A percentile compares a stretch with the other conserved stretches of the same genome.
Evolutionary conservation across 2,797 vertebrate genomes (phyloP).

Genomic region (Halcyon smyrnensis): DNA sequence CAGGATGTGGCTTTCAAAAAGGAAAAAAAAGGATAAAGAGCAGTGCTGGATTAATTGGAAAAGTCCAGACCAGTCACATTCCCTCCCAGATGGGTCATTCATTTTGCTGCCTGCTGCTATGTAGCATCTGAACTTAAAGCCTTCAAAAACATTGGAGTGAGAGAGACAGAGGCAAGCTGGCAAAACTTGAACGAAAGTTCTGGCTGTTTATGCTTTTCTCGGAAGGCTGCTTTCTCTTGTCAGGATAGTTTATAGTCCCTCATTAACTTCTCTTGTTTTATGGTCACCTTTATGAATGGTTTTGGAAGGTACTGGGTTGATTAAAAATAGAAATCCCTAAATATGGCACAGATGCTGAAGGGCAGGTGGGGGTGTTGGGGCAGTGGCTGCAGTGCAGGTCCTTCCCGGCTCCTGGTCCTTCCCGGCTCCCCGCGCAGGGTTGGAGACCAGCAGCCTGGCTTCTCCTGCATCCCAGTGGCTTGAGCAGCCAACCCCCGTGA

Average conservation of each 20-base stretch:
- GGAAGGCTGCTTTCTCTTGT: neutral
- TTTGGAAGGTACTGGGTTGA: neutral
- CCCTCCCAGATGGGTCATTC: neutral
- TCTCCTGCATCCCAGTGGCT: neutral
- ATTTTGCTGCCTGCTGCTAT: constrained; percentile 1
- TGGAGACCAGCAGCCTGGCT: neutral
- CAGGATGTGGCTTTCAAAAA: constrained; percentile 20
- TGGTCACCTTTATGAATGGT: neutral
- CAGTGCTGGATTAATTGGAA: neutral
- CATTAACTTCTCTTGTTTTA: neutral
- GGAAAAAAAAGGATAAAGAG: neutral
- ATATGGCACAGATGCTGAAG: neutral
- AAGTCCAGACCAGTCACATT: neutral
- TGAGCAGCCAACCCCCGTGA: neutral
- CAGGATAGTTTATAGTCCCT: neutral
- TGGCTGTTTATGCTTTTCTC: neutral
- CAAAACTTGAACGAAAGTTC: neutral
- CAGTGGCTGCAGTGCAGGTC: neutral
- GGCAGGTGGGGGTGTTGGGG: fast-evolving
- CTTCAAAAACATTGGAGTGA: neutral
- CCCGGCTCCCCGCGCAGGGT: neutral
- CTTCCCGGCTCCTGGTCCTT: neutral
- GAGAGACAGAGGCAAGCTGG: neutral
- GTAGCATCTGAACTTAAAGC: neutral
- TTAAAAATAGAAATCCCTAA: neutral